Conservation (phyloP, 2,113 vertebrate species). For the Epinephelus moara region DNA sequence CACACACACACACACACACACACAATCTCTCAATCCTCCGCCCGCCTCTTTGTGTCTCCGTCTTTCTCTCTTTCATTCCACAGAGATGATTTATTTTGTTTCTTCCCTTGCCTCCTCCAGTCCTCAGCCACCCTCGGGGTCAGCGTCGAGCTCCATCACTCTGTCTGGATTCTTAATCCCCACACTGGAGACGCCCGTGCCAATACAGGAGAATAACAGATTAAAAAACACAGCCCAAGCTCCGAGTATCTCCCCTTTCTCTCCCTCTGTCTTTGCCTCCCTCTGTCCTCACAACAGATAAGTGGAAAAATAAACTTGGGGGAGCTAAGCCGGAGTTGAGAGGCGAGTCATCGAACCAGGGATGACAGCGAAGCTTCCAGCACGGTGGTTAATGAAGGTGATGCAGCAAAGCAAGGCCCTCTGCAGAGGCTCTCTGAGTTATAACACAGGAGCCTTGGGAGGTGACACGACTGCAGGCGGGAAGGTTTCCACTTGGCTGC, state of each 20-base stretch:
- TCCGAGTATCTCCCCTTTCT: conserved; percentile 47
- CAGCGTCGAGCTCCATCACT: conserved; percentile 72
- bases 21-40: conserved; percentile 38
- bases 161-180: conserved; percentile 78
- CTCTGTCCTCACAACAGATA: conserved; percentile 62
- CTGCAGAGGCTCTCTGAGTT: conserved; percentile 65
- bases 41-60: conserved; percentile 49
- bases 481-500: conserved; percentile 62
- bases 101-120: conserved; percentile 63
- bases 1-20: conserved; percentile 9
- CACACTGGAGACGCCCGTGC: conserved; percentile 72
- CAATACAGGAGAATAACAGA: conserved; percentile 75
- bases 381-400: conserved; percentile 68
- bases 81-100: conserved; percentile 76
- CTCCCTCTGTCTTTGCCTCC: conserved; percentile 42
- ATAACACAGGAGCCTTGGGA: conserved; percentile 59
- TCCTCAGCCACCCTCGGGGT: conserved; percentile 67
- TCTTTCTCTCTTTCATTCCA: conserved; percentile 67
- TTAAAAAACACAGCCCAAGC: conserved; percentile 65
- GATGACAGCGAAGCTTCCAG: conserved; percentile 69
- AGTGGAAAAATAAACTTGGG: conserved; percentile 74
- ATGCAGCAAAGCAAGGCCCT: conserved; percentile 63
- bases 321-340: conserved; percentile 59
- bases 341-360: conserved; percentile 53
- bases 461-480: conserved; percentile 50